Conservation (phyloP, 1,140 invertebrate genomes). For the Aphaenogaster floridana region DNA sequence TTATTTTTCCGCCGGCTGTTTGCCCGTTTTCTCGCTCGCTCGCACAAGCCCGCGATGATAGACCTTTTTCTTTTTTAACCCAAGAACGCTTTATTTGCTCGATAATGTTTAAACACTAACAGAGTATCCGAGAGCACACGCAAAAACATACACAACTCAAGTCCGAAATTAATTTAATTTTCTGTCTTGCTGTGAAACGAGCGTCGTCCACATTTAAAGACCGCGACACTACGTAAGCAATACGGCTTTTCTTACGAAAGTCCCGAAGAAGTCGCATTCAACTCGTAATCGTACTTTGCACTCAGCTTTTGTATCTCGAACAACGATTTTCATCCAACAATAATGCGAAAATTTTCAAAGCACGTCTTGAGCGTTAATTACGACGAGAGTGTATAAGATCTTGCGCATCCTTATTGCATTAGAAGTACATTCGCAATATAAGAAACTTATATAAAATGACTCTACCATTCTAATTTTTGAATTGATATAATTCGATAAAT, state of each 20-base stretch:
- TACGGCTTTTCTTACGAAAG: conserved; percentile 6
- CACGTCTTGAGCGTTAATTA: conserved; percentile 14
- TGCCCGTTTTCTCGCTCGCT: conserved; percentile 20
- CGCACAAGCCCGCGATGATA: not conserved
- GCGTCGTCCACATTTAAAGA: conserved; percentile 11
- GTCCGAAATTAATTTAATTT: conserved; percentile 31
- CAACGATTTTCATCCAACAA: conserved; percentile 20
- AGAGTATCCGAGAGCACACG: not conserved
- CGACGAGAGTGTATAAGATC: not conserved
- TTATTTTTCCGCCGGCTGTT: conserved; percentile 57
- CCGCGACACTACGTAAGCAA: conserved; percentile 14
- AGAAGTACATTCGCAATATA: not conserved
- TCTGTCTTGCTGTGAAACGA: not conserved
- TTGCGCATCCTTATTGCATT: conserved; percentile 6
- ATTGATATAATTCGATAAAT: not conserved
- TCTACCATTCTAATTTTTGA: not conserved
- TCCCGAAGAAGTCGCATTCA: conserved; percentile 5
- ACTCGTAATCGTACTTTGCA: conserved; percentile 36
- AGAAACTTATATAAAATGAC: not conserved
- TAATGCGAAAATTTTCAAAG: conserved; percentile 18
- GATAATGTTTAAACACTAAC: not conserved
- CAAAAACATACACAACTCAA: not conserved
- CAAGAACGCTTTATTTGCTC: not conserved
- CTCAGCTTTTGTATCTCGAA: conserved; percentile 22
- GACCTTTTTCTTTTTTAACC: not conserved